Conservation (phyloP, 2,113 vertebrate species). For the Hiodon tergisus region DNA sequence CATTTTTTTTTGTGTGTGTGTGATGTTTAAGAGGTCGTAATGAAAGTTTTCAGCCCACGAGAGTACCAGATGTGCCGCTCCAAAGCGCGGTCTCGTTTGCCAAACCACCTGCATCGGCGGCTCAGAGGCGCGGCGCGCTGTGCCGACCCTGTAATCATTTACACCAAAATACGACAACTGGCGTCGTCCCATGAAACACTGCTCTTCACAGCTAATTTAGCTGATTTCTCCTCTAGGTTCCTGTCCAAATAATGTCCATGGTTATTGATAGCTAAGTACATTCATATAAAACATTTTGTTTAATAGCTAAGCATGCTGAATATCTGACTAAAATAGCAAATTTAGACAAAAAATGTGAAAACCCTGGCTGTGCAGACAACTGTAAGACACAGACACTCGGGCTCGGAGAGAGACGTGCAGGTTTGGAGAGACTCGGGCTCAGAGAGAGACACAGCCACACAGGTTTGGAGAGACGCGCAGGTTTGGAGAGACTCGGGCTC, state of each 20-base stretch:
- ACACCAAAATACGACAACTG: slow-evolving; percentile 48
- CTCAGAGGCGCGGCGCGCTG: slow-evolving; percentile 45
- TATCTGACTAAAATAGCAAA: too few species aligned
- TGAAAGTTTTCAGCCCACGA: slow-evolving; percentile 49
- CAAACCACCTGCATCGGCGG: slow-evolving; percentile 58
- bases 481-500: too few species aligned
- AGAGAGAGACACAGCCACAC: too few species aligned
- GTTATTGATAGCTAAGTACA: neutral
- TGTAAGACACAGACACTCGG: too few species aligned
- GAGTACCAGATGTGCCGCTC: slow-evolving; percentile 56
- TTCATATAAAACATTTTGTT: too few species aligned
- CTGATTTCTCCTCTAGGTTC: slow-evolving; percentile 58
- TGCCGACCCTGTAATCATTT: slow-evolving; percentile 28
- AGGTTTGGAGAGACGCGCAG: too few species aligned
- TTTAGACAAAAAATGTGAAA: too few species aligned
- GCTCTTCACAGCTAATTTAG: slow-evolving; percentile 66
- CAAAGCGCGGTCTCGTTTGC: slow-evolving; percentile 45
- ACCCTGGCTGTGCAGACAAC: too few species aligned
- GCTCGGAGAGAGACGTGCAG: too few species aligned
- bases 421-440: too few species aligned
- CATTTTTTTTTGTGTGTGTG: slow-evolving; percentile 13
- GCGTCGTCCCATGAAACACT: slow-evolving; percentile 48
- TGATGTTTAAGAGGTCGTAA: slow-evolving; percentile 50
- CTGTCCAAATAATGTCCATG: slow-evolving; percentile 44
- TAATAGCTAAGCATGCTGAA: too few species aligned